phyloP scores from a whole-genome alignment of 1,140 invertebrate genomes.

The Meloidogyne floridensis region DNA sequence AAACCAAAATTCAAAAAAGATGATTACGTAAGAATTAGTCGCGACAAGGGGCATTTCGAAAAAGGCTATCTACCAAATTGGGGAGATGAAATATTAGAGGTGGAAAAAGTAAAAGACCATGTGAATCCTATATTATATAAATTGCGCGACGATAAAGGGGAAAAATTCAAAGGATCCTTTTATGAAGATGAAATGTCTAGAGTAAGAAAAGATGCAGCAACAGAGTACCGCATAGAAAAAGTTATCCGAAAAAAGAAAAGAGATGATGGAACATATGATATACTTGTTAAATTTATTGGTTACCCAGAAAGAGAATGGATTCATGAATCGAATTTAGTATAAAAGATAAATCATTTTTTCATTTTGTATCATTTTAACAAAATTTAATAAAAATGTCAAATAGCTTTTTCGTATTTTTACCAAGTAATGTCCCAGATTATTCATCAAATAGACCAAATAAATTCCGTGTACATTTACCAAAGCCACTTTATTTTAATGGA shows the following conservation, averaged over 20 bases:
- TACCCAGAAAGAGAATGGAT: constrained; percentile 29
- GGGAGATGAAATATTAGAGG: not conserved
- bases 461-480: constrained; percentile 15
- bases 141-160: constrained; percentile 11
- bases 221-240: constrained; percentile 7
- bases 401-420: constrained; percentile 19
- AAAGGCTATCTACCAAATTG: too few species aligned
- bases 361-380: constrained; percentile 9
- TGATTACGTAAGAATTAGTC: too few species aligned
- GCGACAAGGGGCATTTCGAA: too few species aligned
- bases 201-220: constrained; percentile 8
- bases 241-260: constrained; percentile 11
- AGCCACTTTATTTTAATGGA: constrained; percentile 6
- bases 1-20: constrained; percentile 4
- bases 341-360: not conserved
- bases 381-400: constrained; percentile 27
- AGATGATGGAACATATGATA: not conserved
- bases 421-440: constrained; percentile 17
- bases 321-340: constrained; percentile 16
- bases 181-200: not conserved
- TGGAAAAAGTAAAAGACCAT: not conserved
- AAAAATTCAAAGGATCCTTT: constrained; percentile 11
- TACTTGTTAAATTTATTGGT: constrained; percentile 14
- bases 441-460: constrained; percentile 16
- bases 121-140: constrained; percentile 8